Conservation (phyloP, 64 coral and sea anemone genomes). For the Pachyseris speciosa region DNA sequence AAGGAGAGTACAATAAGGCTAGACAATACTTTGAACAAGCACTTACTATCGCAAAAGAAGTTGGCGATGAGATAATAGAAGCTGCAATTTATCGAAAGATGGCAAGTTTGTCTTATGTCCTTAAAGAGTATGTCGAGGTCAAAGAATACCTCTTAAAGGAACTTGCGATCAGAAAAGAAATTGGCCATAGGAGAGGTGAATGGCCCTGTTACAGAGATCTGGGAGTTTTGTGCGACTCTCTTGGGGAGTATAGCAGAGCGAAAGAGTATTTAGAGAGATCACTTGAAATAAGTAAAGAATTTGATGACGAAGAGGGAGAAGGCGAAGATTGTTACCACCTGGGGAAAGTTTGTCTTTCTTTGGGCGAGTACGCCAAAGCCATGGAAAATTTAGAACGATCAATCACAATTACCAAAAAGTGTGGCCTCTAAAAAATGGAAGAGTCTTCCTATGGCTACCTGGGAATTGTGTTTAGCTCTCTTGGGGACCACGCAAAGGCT, state of each 20-base stretch:
- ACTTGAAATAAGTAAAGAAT: not conserved
- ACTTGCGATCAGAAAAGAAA: not conserved
- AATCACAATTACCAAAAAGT: not conserved
- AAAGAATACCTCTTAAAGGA: too few species aligned
- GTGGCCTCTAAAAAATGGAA: not conserved
- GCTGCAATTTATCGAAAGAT: too few species aligned
- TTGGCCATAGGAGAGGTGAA: conserved; percentile 5
- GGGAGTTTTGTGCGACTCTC: not conserved
- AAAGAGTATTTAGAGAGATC: not conserved
- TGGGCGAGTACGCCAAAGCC: conserved; percentile 8
- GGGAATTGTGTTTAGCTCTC: not conserved
- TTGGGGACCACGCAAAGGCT: not conserved
- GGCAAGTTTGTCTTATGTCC: too few species aligned
- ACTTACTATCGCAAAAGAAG: too few species aligned
- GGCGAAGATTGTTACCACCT: not conserved
- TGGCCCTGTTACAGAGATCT: not conserved
- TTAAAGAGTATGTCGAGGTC: too few species aligned
- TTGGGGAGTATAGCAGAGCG: not conserved
- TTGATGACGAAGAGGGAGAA: conserved; percentile 2
- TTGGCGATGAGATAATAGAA: too few species aligned
- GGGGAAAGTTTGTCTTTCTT: not conserved
- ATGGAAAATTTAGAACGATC: not conserved
- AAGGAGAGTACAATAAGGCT: too few species aligned
- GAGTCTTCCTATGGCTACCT: not conserved
- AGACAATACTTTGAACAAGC: too few species aligned